Percentiles rank a stretch among this genome's conserved stretches.
phyloP scores from a whole-genome alignment of 2,113 vertebrate genomes.

The Tragelaphus imberbis region DNA sequence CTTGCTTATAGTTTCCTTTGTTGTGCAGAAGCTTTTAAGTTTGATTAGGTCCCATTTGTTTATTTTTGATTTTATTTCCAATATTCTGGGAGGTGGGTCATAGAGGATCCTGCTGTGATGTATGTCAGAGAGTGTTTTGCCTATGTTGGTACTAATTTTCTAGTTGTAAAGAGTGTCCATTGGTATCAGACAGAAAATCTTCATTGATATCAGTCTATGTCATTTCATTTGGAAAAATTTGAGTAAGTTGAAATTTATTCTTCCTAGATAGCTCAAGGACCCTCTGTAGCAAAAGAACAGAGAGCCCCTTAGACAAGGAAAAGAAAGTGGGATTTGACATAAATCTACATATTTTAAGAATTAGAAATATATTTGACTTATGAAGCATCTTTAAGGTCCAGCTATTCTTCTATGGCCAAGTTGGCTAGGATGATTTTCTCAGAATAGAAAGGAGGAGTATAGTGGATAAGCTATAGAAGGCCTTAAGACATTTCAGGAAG shows the following conservation, averaged over 20 bases:
- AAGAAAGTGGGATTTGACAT: neutral
- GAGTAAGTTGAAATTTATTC: neutral
- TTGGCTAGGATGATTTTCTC: neutral
- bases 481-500: neutral
- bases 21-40: no score
- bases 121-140: no score
- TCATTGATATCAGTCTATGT: neutral
- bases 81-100: no score
- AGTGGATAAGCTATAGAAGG: neutral
- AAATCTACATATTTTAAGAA: neutral
- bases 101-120: no score
- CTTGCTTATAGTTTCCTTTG: no score
- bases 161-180: neutral
- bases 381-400: neutral
- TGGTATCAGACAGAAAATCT: neutral
- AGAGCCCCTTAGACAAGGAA: neutral
- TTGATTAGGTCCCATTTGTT: no score
- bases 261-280: neutral
- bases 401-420: neutral
- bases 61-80: no score
- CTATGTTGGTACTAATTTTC: no score
- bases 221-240: neutral
- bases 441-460: neutral
- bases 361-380: neutral
- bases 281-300: neutral